Base-by-base conservation (phyloP, 2,888 invertebrate genomes). In the Hedychridium roseum region DNA sequence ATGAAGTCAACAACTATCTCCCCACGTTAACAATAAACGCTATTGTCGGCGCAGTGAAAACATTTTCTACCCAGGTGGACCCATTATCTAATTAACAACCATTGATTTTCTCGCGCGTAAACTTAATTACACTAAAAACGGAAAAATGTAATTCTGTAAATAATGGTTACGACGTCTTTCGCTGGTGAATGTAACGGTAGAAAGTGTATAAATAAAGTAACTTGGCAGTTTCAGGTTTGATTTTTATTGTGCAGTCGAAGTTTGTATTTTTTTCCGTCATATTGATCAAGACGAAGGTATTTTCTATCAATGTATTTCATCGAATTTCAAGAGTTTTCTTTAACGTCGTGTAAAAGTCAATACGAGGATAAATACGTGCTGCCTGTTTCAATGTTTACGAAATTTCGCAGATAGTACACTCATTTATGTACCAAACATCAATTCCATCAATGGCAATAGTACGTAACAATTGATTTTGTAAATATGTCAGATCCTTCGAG, bases 361-460 rank as follows among this genome's bases (percentile, higher is more conserved):
- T 57, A 46, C 54, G 49, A 54, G 49, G 28, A 26, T 40, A 34
- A 48, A 47, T 40, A 45, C 47, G 45, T 41, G 41, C 34, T 43
- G 11, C 31, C 31, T 40, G 28, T 26, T 11, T 45, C 43, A 30
- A 18, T 35, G n/a, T 35, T 43, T 51, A 50, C 39, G 47, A 49
- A 57, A 43, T 35, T 50, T 54, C 39, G 27, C 26, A 57, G 62
- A 57, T 31, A 30, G 43, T 61, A 66, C 65, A 61, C 41, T 58
- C 59, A 60, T 54, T 50, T 56, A 54, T 55, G 57, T 62, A 65
- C 50, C 57, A 61, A n/a, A 64, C 68, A 71, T 76, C 73, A 76
- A 76, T 76, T 76, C 76, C 76, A 74, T 75, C 64, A 68, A 68
- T 64, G 73, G 73, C 71, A 71, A 70, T 69, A 60, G 71, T 59